Conservation (phyloP, 2,113 vertebrate species). For the Natator depressus region DNA sequence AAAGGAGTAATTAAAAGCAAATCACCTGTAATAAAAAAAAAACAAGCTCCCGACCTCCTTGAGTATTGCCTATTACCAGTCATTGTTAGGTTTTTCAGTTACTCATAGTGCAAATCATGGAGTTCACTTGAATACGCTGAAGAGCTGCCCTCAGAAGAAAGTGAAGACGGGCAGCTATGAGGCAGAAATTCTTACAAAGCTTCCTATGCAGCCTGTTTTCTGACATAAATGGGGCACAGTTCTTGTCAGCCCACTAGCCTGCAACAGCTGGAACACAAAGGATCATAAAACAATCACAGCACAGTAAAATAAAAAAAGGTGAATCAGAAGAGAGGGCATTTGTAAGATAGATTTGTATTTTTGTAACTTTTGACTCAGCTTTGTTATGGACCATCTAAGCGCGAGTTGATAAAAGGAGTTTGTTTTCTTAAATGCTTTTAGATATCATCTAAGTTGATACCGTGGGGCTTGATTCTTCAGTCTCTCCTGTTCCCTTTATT, state of each 20-base stretch:
- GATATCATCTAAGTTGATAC: background rate
- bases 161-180: constrained; percentile 3
- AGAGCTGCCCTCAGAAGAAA: background rate
- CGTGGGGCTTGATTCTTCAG: background rate
- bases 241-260: background rate
- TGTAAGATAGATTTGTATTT: background rate
- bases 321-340: background rate
- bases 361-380: background rate
- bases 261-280: constrained; percentile 22
- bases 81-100: background rate
- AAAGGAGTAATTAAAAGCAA: background rate
- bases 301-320: background rate
- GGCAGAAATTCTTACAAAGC: background rate
- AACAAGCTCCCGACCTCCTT: too few species aligned
- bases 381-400: background rate
- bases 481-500: accelerated
- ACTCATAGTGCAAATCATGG: background rate
- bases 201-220: constrained; percentile 16
- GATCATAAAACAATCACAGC: background rate
- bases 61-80: background rate
- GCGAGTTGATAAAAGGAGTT: background rate
- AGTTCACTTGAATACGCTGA: background rate
- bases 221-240: constrained; percentile 23
- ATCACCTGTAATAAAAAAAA: background rate
- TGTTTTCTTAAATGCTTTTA: background rate